Evolutionary conservation across 2,888 invertebrate genomes (phyloP).

Genomic region (Parascotia fuliginaria): DNA sequence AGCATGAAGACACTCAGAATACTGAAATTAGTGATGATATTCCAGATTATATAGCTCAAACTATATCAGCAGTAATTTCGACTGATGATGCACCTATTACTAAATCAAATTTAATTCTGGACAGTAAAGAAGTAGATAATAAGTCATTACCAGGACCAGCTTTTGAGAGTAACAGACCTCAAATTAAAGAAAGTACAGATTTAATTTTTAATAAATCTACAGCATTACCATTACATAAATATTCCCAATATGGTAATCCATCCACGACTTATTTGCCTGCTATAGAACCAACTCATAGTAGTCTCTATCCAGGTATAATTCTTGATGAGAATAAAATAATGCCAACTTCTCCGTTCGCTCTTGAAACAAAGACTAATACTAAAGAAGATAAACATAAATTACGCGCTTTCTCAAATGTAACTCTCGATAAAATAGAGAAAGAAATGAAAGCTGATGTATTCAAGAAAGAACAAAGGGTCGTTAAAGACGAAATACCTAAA

Average conservation of each 20-base stretch:
- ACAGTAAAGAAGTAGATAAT: background rate
- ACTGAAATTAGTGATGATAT: background rate
- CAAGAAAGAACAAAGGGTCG: background rate
- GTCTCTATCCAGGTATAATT: background rate
- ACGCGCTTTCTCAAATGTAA: slow-evolving; percentile 7
- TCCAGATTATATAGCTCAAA: background rate
- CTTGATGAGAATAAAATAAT: no score
- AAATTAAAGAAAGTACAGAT: background rate
- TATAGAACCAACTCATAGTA: background rate
- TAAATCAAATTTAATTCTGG: background rate
- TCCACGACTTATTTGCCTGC: no score
- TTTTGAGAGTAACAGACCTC: background rate
- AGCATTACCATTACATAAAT: no score
- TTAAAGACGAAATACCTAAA: background rate
- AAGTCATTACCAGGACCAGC: background rate
- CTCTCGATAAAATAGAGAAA: background rate
- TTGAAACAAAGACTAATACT: background rate
- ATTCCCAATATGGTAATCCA: no score
- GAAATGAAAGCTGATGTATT: slow-evolving; percentile 6
- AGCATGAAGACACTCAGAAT: background rate
- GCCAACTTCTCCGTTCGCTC: background rate
- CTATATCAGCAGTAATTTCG: background rate
- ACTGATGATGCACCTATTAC: background rate
- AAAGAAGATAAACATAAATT: background rate
- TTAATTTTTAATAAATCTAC: no score